Conservation (phyloP, 2,113 vertebrate species). For the Tapirus terrestris region DNA sequence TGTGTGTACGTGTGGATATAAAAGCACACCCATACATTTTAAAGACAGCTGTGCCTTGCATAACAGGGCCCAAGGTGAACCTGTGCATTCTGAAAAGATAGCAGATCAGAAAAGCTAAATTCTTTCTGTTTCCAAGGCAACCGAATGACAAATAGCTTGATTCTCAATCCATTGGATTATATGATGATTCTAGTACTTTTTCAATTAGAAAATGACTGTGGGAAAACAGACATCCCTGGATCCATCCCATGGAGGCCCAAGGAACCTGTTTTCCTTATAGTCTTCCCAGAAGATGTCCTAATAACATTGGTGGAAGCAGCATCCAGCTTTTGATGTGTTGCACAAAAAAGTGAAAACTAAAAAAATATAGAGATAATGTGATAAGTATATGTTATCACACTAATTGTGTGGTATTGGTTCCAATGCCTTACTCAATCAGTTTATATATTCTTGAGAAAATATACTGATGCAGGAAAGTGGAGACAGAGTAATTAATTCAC, state of each 20-base stretch:
- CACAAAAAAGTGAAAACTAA: background rate
- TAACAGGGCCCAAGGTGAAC: constrained; percentile 37
- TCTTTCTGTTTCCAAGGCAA: constrained; percentile 69
- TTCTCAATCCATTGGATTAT: constrained; percentile 38
- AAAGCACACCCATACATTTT: background rate
- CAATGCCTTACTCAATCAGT: background rate
- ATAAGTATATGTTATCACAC: rapidly evolving
- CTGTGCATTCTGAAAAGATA: background rate
- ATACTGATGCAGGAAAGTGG: background rate
- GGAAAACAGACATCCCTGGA: background rate
- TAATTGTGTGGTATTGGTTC: background rate
- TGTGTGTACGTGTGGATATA: rapidly evolving
- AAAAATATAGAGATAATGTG: background rate
- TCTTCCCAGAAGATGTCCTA: background rate
- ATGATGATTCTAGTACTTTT: background rate
- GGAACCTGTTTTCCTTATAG: background rate
- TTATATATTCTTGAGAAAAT: background rate
- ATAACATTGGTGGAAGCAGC: background rate
- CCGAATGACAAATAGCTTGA: constrained; percentile 38
- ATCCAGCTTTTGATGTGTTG: background rate
- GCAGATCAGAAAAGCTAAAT: constrained; percentile 42
- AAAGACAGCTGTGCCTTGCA: background rate
- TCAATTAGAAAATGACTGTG: background rate
- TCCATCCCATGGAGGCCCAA: background rate
- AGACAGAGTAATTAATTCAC: background rate